phyloP scores from a whole-genome alignment of 2,113 vertebrate genomes.

The Solea solea region DNA sequence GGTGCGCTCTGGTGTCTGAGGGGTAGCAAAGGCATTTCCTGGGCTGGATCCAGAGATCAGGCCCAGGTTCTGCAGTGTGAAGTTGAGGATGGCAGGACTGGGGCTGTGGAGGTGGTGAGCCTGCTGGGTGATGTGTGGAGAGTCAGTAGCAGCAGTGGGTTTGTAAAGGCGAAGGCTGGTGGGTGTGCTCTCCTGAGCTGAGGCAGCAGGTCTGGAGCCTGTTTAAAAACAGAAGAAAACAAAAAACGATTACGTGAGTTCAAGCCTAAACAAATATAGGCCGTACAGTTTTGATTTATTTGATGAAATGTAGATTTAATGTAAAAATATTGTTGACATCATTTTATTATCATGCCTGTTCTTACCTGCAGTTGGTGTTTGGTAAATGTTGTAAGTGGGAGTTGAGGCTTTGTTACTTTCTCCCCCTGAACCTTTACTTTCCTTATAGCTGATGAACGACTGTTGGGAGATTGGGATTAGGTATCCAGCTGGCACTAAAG shows the following conservation, averaged over 20 bases:
- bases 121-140: conserved; percentile 69
- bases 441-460: conserved; percentile 73
- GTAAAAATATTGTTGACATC: too few relatives aligned
- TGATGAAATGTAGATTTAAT: too few relatives aligned
- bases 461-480: conserved; percentile 90
- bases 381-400: conserved; percentile 82
- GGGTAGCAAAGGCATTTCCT: conserved; percentile 30
- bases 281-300: too few relatives aligned
- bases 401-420: conserved; percentile 76
- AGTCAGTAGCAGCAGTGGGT: conserved; percentile 49
- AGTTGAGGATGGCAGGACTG: conserved; percentile 90
- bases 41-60: conserved; percentile 82
- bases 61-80: conserved; percentile 91
- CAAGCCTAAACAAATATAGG: too few relatives aligned
- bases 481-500: conserved; percentile 89
- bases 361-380: conserved; percentile 86
- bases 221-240: background rate
- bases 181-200: conserved; percentile 85
- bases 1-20: conserved; percentile 65
- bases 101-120: conserved; percentile 79
- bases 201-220: conserved; percentile 85
- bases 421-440: conserved; percentile 67
- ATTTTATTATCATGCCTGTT: too few relatives aligned
- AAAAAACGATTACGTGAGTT: background rate
- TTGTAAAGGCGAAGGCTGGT: conserved; percentile 80